Evolutionary conservation across 2,888 invertebrate genomes (phyloP), one percentile per base, ranked within the genome.

Genomic region (Melolontha melolontha): DNA sequence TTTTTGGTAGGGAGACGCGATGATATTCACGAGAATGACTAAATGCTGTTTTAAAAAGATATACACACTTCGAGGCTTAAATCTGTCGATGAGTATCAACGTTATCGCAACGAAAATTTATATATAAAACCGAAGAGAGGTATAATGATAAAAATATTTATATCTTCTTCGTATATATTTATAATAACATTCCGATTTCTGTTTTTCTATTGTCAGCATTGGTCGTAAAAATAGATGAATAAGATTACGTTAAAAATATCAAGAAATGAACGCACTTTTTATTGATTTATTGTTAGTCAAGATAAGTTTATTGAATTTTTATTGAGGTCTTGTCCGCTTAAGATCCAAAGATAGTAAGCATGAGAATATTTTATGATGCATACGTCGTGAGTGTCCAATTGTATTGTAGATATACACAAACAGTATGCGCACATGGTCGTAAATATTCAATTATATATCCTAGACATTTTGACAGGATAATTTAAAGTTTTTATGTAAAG

Each of bases 71-170:
- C 40, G 40, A 34, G n/a, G 54, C 17, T 54, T 54, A 54, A 54
- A 54, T 54, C 54, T 40, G 40, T 54, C 54, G 40, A 16, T 54
- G 54, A 52, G 14, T 6, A 40, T 29, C 12, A 40, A 40, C 16
- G 11, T 40, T 40, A 16, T n/a, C 40, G 17, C 8, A 16, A 10
- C 16, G 17, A 14, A 40, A 54, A 54, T 54, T 40, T 40, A 16
- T 54, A 39, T 29, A 47, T 34, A 29, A 47, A 17, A 57, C n/a
- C 44, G 40, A 8, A 22, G 40, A 62, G 39, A 44, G 14, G 42
- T 55, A 22, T 29, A 44, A 14, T 11, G 47, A 62, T n/a, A 34
- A 34, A 62, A 62, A 62, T 62, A 62, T 47, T 62, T 62, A 62
- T 42, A 34, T 34, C 17, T 16, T 10, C 39, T 16, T 54, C 40